phyloP scores from a whole-genome alignment of 2,113 vertebrate species.

The Dinomys branickii region DNA sequence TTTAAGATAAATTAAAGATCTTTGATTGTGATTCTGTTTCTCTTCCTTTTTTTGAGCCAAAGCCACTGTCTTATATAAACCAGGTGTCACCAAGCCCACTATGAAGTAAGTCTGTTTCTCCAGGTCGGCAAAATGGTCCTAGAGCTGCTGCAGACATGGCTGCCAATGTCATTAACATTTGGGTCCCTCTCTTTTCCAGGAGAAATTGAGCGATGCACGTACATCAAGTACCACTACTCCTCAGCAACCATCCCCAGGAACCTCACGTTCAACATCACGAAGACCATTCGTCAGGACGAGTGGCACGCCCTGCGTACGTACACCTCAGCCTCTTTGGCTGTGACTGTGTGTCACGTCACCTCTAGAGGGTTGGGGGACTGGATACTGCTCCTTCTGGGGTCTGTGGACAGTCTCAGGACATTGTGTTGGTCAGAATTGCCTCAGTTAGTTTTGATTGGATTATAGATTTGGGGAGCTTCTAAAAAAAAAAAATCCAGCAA shows the following conservation, averaged over 20 bases:
- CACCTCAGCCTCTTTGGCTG: fast-evolving
- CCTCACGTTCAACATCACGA: constrained; percentile 98
- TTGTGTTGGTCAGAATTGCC: neutral
- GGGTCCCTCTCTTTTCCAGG: constrained; percentile 79
- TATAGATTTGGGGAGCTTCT: neutral
- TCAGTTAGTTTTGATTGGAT: neutral
- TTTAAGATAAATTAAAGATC: neutral
- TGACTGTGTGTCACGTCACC: neutral
- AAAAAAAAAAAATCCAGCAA: neutral
- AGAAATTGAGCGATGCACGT: constrained; percentile 93
- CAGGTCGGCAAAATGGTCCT: neutral
- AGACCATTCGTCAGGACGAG: constrained; percentile 99
- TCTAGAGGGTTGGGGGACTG: constrained; percentile 18
- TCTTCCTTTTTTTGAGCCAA: neutral
- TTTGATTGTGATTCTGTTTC: neutral
- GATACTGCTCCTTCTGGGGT: neutral
- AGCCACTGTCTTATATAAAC: neutral
- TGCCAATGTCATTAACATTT: constrained; percentile 16
- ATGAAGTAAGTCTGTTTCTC: neutral
- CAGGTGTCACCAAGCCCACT: neutral
- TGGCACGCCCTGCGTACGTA: constrained; percentile 99
- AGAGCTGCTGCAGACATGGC: neutral
- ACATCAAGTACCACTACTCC: constrained; percentile 99
- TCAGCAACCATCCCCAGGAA: constrained; percentile 97
- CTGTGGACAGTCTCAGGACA: neutral